Evolutionary conservation across 2,113 vertebrate species (phyloP), one percentile per base, ranked within the genome.

Genomic region (Ploceus nigricollis): DNA sequence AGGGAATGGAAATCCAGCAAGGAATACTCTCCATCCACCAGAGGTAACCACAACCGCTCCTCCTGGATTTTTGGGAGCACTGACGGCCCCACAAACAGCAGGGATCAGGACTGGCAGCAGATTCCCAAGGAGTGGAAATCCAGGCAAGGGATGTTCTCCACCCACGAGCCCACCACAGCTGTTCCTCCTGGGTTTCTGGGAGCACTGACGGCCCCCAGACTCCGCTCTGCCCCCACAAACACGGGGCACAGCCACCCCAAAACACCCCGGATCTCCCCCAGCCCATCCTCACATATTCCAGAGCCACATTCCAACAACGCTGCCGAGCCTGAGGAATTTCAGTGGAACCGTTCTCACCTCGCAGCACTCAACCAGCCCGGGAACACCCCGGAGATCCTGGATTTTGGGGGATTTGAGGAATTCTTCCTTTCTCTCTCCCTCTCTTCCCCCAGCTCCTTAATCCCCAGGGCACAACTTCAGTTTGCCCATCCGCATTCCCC

Each of bases 11-110:
- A 45, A 45, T 11, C 24, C 40, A 30, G 7, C 33, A 3, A 16
- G 6, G 51, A 1, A 57, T 3, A 1, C 7, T 28, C 40, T 13
- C 24, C 71, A n/a, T 4, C 53, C 25, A 45, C 19, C 24, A 22
- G 1, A 21, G 8, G 13, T 63, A 37, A 61, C 25, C 60, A 40
- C 37, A 28, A 8, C 17, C 1, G 2, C 7, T 25, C 9, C 22
- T 25, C 31, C 31, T 4, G 42, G 23, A n/a, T 37, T 37, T 22
- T 11, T 6, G 53, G 71, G 53, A 45, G 33, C 53, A 27, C 14
- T 13, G 40, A 35, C 0, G 0, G 24, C 35, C 45, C 57, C 57
- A 22, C 17, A n/a, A 56, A 25, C 6, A 35, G 0, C 53, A 6
- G 6, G 31, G 35, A 31, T 1, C 47, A 51, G 25, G 54, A 30